Conservation (phyloP, 1,140 invertebrate species). For the Onthophagus taurus region DNA sequence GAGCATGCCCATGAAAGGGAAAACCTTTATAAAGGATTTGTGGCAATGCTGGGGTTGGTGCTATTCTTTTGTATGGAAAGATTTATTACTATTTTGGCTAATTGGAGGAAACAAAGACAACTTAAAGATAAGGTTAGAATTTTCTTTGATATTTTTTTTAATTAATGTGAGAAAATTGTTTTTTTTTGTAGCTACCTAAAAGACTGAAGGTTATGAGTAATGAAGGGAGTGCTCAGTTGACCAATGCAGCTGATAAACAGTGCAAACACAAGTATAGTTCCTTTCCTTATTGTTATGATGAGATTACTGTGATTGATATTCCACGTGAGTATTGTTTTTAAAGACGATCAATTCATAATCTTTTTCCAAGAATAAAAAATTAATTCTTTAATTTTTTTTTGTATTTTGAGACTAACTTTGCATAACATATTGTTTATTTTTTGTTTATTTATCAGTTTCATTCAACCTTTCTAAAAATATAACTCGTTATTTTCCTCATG, state of each 20-base stretch:
- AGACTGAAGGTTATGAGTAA: slow-evolving; percentile 17
- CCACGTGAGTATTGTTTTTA: slow-evolving; percentile 39
- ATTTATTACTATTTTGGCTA: slow-evolving; percentile 65
- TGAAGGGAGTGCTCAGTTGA: slow-evolving; percentile 22
- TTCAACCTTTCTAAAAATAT: no score
- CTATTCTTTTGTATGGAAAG: slow-evolving; percentile 84
- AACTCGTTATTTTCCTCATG: no score
- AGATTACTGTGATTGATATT: slow-evolving; percentile 35
- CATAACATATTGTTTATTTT: no score
- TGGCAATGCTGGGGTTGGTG: slow-evolving; percentile 70
- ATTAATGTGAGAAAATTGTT: background rate
- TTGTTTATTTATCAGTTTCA: no score
- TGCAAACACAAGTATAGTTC: slow-evolving; percentile 78
- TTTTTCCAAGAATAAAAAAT: no score
- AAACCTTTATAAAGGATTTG: slow-evolving; percentile 75
- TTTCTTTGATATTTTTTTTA: slow-evolving; percentile 2
- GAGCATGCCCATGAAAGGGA: slow-evolving; percentile 41
- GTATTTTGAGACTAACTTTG: no score
- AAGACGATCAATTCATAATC: no score
- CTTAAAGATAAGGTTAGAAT: slow-evolving; percentile 41
- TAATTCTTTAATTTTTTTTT: no score
- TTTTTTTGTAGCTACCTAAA: slow-evolving; percentile 22
- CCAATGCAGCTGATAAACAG: slow-evolving; percentile 50
- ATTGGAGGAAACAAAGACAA: slow-evolving; percentile 61
- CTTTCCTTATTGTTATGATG: slow-evolving; percentile 76